phyloP scores from a whole-genome alignment of 1,140 invertebrate species.

The Andricus grossulariae region DNA sequence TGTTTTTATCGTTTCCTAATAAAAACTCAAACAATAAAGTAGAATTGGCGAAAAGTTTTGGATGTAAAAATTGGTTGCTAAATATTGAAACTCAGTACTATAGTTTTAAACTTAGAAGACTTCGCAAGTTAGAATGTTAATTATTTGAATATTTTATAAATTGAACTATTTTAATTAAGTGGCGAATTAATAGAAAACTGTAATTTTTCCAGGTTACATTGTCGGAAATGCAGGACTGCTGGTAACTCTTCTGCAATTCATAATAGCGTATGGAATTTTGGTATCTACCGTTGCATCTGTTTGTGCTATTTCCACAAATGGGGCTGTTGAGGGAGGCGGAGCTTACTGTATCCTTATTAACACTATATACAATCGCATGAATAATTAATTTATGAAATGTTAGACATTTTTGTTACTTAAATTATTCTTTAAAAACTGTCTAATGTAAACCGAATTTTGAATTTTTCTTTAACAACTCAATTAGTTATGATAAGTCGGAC shows the following conservation, averaged over 20 bases:
- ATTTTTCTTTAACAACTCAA: conserved; percentile 61
- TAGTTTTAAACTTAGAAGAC: too few relatives aligned
- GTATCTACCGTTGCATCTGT: conserved; percentile 97
- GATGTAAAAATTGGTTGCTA: too few relatives aligned
- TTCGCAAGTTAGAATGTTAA: too few relatives aligned
- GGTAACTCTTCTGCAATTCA: conserved; percentile 90
- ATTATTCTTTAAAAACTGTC: too few relatives aligned
- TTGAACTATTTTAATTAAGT: neutral
- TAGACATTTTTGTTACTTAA: too few relatives aligned
- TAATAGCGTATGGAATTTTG: conserved; percentile 95
- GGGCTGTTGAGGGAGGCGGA: conserved; percentile 98
- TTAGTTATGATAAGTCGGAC: conserved; percentile 97
- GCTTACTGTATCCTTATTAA: conserved; percentile 96
- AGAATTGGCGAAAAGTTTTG: too few relatives aligned
- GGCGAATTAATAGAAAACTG: conserved; percentile 34
- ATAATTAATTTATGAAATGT: neutral
- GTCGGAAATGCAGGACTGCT: conserved; percentile 97
- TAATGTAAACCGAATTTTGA: neutral
- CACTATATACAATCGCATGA: conserved; percentile 41
- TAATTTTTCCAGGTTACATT: conserved; percentile 88
- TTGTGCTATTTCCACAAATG: conserved; percentile 99
- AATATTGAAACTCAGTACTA: too few relatives aligned
- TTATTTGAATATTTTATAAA: too few relatives aligned
- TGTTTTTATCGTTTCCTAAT: too few relatives aligned
- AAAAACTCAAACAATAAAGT: too few relatives aligned